Conservation (phyloP, 2,113 vertebrate species). For the Takifugu flavidus region DNA sequence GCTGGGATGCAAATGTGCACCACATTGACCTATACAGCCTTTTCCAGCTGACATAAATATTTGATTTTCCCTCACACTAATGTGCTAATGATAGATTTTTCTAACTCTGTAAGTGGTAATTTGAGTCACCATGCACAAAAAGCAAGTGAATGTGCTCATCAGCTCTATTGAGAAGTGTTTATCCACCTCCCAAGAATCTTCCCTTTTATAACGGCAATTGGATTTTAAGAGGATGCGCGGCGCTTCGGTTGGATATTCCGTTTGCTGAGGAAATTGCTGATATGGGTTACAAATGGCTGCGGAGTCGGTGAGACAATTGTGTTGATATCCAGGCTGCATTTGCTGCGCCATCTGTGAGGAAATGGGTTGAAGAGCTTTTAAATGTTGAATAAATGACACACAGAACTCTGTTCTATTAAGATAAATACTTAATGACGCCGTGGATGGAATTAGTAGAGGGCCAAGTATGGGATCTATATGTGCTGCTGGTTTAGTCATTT, state of each 20-base stretch:
- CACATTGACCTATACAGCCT: conserved; percentile 26
- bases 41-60: conserved; percentile 43
- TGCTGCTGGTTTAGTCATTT: neutral
- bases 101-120: conserved; percentile 37
- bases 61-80: conserved; percentile 47
- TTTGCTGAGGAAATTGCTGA: conserved; percentile 54
- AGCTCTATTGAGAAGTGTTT: conserved; percentile 28
- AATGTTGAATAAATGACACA: conserved; percentile 49
- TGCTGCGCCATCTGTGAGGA: conserved; percentile 51
- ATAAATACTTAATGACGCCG: conserved; percentile 20
- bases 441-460: conserved; percentile 22
- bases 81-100: conserved; percentile 46
- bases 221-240: conserved; percentile 47
- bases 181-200: conserved; percentile 45
- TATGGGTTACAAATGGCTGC: conserved; percentile 48
- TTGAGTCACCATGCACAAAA: conserved; percentile 35
- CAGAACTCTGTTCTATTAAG: conserved; percentile 33
- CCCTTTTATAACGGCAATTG: conserved; percentile 43
- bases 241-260: conserved; percentile 45
- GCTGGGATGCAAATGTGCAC: conserved; percentile 25
- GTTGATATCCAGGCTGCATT: conserved; percentile 47
- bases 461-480: neutral
- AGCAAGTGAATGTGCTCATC: conserved; percentile 35
- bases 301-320: conserved; percentile 46
- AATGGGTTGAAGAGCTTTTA: conserved; percentile 51